phyloP scores from a whole-genome alignment of 2,888 invertebrate species.

The Tyria jacobaeae region DNA sequence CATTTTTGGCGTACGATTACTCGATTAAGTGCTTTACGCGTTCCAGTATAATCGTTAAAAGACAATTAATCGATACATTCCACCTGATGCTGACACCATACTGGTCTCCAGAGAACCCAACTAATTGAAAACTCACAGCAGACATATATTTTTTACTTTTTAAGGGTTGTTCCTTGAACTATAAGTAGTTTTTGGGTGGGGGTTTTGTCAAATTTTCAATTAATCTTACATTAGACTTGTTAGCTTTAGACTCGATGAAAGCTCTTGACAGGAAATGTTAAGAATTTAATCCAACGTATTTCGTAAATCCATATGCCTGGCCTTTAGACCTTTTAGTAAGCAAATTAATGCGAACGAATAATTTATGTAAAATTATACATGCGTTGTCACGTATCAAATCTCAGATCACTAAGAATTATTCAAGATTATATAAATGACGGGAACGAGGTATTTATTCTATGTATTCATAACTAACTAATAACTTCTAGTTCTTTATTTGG shows the following conservation, averaged over 20 bases:
- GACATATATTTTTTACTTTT: too few relatives aligned
- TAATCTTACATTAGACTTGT: too few relatives aligned
- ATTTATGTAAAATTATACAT: conserved; percentile 3
- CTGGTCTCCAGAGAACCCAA: too few relatives aligned
- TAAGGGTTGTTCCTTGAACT: too few relatives aligned
- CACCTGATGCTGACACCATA: too few relatives aligned
- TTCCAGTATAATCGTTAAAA: too few relatives aligned
- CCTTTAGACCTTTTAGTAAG: neutral
- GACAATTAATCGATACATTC: too few relatives aligned
- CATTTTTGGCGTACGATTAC: too few relatives aligned
- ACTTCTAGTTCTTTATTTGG: conserved; percentile 21
- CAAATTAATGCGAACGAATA: neutral
- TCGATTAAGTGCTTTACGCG: too few relatives aligned
- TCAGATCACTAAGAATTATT: neutral
- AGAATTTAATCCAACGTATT: neutral
- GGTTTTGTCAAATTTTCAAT: too few relatives aligned
- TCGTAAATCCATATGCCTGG: neutral
- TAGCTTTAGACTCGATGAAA: neutral
- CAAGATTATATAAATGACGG: neutral
- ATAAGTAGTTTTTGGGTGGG: too few relatives aligned
- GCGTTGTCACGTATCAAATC: conserved; percentile 5
- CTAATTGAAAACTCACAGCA: too few relatives aligned
- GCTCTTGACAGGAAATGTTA: neutral
- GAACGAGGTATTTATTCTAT: neutral
- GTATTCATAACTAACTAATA: neutral